Base-by-base conservation (phyloP, 1,140 invertebrate species). In the Drosophila pruinosa region DNA sequence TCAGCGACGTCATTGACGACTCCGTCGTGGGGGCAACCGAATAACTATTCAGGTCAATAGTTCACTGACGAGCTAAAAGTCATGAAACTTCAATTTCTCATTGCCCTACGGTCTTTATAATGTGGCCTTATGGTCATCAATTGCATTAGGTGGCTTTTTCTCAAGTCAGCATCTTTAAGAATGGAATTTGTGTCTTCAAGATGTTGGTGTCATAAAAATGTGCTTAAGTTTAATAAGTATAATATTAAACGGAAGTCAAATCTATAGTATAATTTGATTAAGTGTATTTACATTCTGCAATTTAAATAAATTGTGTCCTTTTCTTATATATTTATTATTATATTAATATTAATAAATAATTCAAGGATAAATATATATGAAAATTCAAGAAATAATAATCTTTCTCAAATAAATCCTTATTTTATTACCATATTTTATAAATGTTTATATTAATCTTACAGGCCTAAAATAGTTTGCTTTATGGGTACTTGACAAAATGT, bases 41-140 rank as follows among this genome's bases (percentile, higher is more conserved):
- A 63, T 54, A 62, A 77, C 81, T 86, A 86, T 86, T 67, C 73
- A 59, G 81, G 81, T 82, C 81, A 86, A 82, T 63, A 86, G 83
- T 88, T 86, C 82, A 86, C 43, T 61, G 36, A 59, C 48, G 57
- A 75, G 41, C 64, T 38, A 64, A 72, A 28, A 75, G 67, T 68
- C 74, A 69, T 78, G 82, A 65, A 78, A 43, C 28, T 61, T 43
- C 47, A 61, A 82, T 78, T 82, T 80, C 53, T 43, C 47, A 76
- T 26, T 77, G 62, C 61, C 26, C 62, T 65, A 47, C 5, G 24
- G 4, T 26, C 39, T 21, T 43, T 15, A 39, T 17, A 41, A 15
- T 45, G 21, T 38, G 19, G 50, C 47, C 34, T 26, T 41, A 14
- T 57, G 52, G 7, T 19, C 14, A 36, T 34, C 5, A 19, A 14